These are phyloP conservation scores for Rhabdophis nuchalis DNA, from an alignment of 2,797 vertebrate species.

Conservation along the genomic window DNA sequence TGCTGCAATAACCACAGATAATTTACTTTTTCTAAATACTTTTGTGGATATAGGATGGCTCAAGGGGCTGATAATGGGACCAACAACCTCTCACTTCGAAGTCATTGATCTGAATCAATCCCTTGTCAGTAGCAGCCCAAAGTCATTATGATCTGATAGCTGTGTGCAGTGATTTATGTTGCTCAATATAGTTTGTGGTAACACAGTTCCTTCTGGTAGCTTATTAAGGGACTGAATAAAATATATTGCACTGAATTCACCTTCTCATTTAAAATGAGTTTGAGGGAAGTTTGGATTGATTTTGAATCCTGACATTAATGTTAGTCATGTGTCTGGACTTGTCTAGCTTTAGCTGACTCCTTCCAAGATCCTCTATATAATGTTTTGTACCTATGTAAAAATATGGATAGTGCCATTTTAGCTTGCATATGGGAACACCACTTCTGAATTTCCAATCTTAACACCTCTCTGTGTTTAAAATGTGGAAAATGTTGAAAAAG, in stretches of 20 bases:
- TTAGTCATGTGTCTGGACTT: background rate
- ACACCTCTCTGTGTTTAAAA: background rate
- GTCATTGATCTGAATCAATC: conserved; percentile 25
- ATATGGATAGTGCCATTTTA: background rate
- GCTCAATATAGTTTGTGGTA: conserved; percentile 19
- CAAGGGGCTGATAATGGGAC: conserved; percentile 8
- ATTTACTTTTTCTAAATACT: conserved; percentile 36
- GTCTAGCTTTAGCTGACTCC: background rate
- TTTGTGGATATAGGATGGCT: conserved; percentile 18
- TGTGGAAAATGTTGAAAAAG: background rate
- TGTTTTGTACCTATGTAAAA: background rate
- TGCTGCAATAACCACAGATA: conserved; percentile 26
- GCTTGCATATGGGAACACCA: background rate
- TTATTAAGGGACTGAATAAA: conserved; percentile 26
- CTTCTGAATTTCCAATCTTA: background rate
- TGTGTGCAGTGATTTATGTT: conserved; percentile 26
- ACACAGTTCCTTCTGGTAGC: conserved; percentile 13
- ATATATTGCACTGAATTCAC: conserved; percentile 1
- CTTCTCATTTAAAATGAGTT: background rate
- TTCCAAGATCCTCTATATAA: background rate
- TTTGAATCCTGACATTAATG: background rate
- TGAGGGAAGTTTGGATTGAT: background rate
- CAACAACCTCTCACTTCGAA: conserved; percentile 29
- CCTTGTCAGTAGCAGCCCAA: conserved; percentile 19
- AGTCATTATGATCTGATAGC: conserved; percentile 30